These are phyloP conservation scores for Patiria pectinifera DNA, from an alignment of 53 echinoderm and acorn worm species.

Conservation along the genomic window DNA sequence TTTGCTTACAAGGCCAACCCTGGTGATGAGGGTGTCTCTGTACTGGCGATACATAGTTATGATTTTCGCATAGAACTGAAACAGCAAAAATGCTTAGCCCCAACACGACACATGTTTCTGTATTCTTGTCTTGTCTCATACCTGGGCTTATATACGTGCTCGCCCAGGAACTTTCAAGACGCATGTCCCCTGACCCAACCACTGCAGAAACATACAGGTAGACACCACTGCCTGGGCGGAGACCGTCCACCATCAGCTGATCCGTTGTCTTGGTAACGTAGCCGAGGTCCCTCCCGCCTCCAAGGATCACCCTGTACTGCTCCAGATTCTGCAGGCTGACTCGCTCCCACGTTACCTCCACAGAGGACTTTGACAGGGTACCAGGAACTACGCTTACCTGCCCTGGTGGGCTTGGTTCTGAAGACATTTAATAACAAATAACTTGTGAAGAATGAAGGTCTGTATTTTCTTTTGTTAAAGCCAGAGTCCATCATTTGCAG, in stretches of 20 bases:
- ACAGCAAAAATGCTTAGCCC: no score
- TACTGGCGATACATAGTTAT: no score
- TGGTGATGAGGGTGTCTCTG: no score
- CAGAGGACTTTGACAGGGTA: neutral
- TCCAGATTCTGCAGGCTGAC: constrained; percentile 22
- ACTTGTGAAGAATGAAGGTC: neutral
- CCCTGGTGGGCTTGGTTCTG: neutral
- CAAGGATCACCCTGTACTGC: neutral
- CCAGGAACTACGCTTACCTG: neutral
- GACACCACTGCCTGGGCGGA: neutral
- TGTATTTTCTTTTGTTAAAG: neutral
- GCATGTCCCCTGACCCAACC: constrained; percentile 14
- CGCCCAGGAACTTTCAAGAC: neutral
- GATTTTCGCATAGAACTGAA: no score
- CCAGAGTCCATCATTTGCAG: no score
- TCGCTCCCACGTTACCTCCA: neutral
- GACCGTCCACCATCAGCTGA: neutral
- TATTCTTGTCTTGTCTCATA: neutral
- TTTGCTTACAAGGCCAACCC: no score
- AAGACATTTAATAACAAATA: neutral
- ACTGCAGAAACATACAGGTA: neutral
- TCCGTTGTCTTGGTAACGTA: constrained; percentile 31
- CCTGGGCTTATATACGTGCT: neutral
- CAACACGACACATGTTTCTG: no score
- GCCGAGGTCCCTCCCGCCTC: neutral